Evolutionary conservation across 2,113 vertebrate genomes (phyloP).

Genomic region (Lontra canadensis): DNA sequence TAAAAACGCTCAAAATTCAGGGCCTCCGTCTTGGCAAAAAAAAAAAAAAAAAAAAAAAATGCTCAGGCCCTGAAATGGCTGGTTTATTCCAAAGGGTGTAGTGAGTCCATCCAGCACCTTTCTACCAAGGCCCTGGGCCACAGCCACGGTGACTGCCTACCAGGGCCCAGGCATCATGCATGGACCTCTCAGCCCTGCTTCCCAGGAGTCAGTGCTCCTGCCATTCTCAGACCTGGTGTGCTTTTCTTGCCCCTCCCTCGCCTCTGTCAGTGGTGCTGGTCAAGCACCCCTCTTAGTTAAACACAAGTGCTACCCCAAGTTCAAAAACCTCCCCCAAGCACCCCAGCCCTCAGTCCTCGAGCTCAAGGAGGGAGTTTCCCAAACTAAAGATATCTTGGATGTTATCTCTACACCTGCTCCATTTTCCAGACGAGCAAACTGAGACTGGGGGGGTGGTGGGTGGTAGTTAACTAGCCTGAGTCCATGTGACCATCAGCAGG

Average conservation of each 20-base stretch:
- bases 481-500: background rate
- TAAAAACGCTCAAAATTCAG: constrained; percentile 60
- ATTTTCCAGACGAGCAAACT: constrained; percentile 25
- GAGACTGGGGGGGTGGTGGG: background rate
- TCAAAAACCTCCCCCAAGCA: background rate
- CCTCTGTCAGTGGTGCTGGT: background rate
- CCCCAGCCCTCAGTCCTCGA: background rate
- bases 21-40: background rate
- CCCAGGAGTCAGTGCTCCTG: background rate
- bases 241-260: too few relatives aligned
- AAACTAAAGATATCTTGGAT: background rate
- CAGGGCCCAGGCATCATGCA: fast-evolving
- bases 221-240: background rate
- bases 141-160: fast-evolving
- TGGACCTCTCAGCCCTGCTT: background rate
- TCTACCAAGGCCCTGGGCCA: background rate
- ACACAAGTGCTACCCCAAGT: background rate
- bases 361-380: background rate
- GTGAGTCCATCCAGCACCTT: background rate
- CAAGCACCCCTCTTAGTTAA: background rate
- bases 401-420: background rate
- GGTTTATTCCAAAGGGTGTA: background rate
- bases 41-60: background rate
- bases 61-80: background rate
- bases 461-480: background rate